These are phyloP conservation scores for Girardinichthys multiradiatus DNA, from an alignment of 2,113 vertebrate species.

Conservation along the genomic window DNA sequence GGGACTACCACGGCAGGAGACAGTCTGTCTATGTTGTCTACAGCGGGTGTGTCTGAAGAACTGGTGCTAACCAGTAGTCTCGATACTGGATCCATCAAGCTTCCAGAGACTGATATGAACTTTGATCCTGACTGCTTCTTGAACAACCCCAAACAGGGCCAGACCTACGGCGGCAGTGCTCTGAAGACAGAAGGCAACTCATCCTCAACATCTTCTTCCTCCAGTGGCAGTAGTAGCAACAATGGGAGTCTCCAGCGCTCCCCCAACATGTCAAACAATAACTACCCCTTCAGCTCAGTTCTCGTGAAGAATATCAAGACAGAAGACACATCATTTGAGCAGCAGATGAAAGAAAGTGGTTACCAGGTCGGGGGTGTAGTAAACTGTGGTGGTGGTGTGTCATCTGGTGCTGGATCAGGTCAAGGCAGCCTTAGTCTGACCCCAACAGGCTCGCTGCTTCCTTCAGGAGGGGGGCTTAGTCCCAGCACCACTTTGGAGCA, in stretches of 20 bases:
- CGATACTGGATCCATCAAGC: slow-evolving; percentile 89
- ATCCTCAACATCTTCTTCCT: slow-evolving; percentile 72
- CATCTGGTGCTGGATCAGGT: slow-evolving; percentile 80
- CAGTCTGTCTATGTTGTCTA: slow-evolving; percentile 89
- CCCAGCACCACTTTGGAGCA: slow-evolving; percentile 98
- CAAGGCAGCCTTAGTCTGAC: slow-evolving; percentile 87
- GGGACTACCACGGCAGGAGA: slow-evolving; percentile 78
- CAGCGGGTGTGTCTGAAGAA: slow-evolving; percentile 90
- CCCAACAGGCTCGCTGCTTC: slow-evolving; percentile 88
- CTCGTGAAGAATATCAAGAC: slow-evolving; percentile 97
- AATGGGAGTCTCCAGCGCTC: slow-evolving; percentile 86
- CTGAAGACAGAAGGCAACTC: slow-evolving; percentile 89
- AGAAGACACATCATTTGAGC: slow-evolving; percentile 98
- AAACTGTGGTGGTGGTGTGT: slow-evolving; percentile 74
- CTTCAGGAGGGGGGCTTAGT: slow-evolving; percentile 95
- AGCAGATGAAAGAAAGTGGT: slow-evolving; percentile 92
- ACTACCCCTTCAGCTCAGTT: slow-evolving; percentile 87
- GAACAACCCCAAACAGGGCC: slow-evolving; percentile 99
- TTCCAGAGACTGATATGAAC: slow-evolving; percentile 96
- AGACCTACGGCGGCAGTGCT: slow-evolving; percentile 96
- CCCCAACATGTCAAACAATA: slow-evolving; percentile 82
- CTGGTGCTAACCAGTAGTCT: slow-evolving; percentile 96
- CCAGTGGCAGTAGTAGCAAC: slow-evolving; percentile 75
- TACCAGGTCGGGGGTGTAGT: slow-evolving; percentile 81
- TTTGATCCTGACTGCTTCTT: slow-evolving; percentile 99